Base-by-base conservation (phyloP, 2,888 invertebrate species). In the Acanthosoma haemorrhoidale region DNA sequence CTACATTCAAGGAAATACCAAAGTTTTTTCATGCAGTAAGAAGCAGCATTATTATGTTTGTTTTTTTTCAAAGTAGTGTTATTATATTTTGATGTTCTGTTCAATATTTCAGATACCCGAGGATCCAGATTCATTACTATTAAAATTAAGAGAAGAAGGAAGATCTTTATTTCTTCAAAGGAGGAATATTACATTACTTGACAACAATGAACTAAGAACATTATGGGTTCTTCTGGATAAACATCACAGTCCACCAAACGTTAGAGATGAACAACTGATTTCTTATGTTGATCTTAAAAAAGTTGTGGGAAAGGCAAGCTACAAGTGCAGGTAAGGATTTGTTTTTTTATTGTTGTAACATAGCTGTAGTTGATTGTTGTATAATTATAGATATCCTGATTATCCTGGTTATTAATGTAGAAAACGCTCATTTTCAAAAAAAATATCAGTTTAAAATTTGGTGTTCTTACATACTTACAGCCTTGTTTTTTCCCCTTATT, bases 91-190 rank as follows among this genome's bases (percentile, higher is more conserved):
- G 1, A 32, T 60, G 15, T 11, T 66, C 31, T 16, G 39, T 11
- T 11, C 64, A 5, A 6, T 41, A n/a, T n/a, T 15, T 18, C 64
- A 81, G 82, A 80, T 92, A 2, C 94, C 94, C 0, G 85, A 86
- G 66, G 87, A 90, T 63, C 88, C 88, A 75, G 92, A 94, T 77
- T 83, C 88, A 5, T 77, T 94, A 3, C 84, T 89, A 1, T 89
- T 91, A 77, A 92, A 93, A 80, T 80, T 95, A 43, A 84, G 94
- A 69, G 94, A 95, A 80, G 95, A 95, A 79, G 91, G 94, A 0
- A 84, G 94, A 77, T 92, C 94, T 2, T 85, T 92, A 72, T 92
- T 95, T 78, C 80, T 96, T 59, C 92, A 95, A 80, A 87, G 91
- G 78, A 87, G 90, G 77, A 93, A 92, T 72, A 86, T 89, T 76